Conservation (phyloP, 2,888 invertebrate genomes). For the Camptogramma bilineatum region DNA sequence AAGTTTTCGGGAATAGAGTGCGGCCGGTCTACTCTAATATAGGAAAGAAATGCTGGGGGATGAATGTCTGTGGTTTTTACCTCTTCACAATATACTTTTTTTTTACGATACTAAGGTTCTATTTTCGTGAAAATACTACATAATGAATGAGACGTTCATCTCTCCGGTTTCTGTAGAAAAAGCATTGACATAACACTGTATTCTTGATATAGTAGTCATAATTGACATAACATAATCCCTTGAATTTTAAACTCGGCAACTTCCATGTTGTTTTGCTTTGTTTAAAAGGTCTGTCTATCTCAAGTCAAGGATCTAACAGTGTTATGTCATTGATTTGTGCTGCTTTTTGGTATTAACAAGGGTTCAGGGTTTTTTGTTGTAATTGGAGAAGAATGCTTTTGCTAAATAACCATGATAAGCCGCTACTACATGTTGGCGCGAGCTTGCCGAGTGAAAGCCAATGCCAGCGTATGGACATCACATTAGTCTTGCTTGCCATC, state of each 20-base stretch:
- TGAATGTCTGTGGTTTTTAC: too few relatives aligned
- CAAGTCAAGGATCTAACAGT: neutral
- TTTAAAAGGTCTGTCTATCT: neutral
- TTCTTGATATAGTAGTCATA: neutral
- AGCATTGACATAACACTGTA: slow-evolving; percentile 12
- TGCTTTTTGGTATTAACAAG: slow-evolving; percentile 1
- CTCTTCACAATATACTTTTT: too few relatives aligned
- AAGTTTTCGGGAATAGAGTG: too few relatives aligned
- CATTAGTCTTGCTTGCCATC: too few relatives aligned
- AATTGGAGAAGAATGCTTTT: slow-evolving; percentile 24
- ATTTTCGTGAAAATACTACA: too few relatives aligned
- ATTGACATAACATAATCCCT: neutral
- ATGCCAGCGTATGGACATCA: too few relatives aligned
- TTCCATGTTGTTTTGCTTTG: neutral
- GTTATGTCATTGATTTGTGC: slow-evolving; percentile 18
- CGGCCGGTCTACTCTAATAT: too few relatives aligned
- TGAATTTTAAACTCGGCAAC: neutral
- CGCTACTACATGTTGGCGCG: too few relatives aligned
- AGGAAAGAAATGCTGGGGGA: too few relatives aligned
- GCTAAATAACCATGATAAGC: neutral
- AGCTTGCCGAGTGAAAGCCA: too few relatives aligned
- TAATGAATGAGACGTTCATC: neutral
- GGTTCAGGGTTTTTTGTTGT: slow-evolving; percentile 9
- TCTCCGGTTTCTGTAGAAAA: slow-evolving; percentile 3
- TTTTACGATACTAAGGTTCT: too few relatives aligned